phyloP scores from a whole-genome alignment of 2,113 vertebrate genomes.

The Neodontobutis hainanensis region DNA sequence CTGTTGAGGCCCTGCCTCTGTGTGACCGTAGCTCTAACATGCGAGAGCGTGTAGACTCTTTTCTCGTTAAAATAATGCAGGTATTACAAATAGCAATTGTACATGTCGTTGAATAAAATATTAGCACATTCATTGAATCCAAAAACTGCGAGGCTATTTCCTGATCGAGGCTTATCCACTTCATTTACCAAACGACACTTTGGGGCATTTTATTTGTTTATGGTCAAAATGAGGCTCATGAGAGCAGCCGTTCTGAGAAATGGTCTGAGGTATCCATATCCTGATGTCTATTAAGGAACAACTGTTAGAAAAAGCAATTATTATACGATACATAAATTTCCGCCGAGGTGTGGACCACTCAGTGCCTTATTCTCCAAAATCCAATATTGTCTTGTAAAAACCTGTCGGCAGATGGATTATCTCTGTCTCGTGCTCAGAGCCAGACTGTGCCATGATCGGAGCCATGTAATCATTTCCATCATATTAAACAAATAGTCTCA shows the following conservation, averaged over 20 bases:
- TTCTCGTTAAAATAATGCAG: neutral
- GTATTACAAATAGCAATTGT: neutral
- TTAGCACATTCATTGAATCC: conserved; percentile 32
- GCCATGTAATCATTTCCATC: neutral
- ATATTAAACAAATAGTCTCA: neutral
- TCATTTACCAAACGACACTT: conserved; percentile 60
- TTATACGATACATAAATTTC: conserved; percentile 46
- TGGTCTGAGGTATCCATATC: conserved; percentile 18
- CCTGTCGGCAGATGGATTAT: neutral
- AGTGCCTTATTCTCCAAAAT: neutral
- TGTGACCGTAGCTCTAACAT: neutral
- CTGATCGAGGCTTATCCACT: conserved; percentile 43
- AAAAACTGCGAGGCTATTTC: conserved; percentile 32
- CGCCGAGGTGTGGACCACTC: neutral
- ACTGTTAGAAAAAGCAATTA: conserved; percentile 53
- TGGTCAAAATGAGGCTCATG: conserved; percentile 40
- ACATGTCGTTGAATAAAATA: conserved; percentile 31
- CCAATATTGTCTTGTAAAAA: neutral
- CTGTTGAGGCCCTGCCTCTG: too few relatives aligned
- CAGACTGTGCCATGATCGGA: neutral
- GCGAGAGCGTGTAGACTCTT: neutral
- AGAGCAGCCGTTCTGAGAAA: conserved; percentile 50
- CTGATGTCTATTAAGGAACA: conserved; percentile 24
- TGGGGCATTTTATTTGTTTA: conserved; percentile 59
- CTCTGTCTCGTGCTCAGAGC: neutral